A percentile compares a stretch with the other conserved stretches of the same genome.
Evolutionary conservation across 2,113 vertebrate genomes (phyloP).

Genomic region (Larimichthys crocea): DNA sequence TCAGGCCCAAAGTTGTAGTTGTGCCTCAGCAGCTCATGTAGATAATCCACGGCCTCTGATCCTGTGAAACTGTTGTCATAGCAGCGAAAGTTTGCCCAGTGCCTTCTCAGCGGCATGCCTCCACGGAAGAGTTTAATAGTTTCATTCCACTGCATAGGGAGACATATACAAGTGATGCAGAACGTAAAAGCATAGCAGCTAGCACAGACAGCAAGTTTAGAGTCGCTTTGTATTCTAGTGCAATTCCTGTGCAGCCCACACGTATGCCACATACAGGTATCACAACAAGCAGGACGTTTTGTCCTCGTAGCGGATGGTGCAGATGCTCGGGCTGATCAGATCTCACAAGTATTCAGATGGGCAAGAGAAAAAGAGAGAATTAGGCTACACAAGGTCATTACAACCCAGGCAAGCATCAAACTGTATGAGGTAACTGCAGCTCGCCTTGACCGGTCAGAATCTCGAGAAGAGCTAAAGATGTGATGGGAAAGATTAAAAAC

Average conservation of each 20-base stretch:
- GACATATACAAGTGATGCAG: neutral
- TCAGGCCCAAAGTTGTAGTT: slow-evolving; percentile 79
- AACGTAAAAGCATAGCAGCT: neutral
- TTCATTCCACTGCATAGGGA: slow-evolving; percentile 75
- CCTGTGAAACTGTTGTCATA: slow-evolving; percentile 73
- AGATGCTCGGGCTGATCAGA: slow-evolving; percentile 17
- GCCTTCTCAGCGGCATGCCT: slow-evolving; percentile 71
- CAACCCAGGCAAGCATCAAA: neutral
- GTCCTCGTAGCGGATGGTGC: neutral
- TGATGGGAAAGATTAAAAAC: neutral
- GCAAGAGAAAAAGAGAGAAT: neutral
- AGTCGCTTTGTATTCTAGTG: neutral
- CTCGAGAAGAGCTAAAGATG: neutral
- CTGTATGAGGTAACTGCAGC: neutral
- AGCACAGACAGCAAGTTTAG: neutral
- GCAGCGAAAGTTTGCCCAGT: slow-evolving; percentile 78
- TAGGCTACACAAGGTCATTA: neutral
- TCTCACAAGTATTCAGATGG: slow-evolving; percentile 5
- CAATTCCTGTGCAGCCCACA: neutral
- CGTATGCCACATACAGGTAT: neutral
- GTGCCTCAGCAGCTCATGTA: slow-evolving; percentile 68
- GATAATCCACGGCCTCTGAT: slow-evolving; percentile 73
- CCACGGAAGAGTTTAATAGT: slow-evolving; percentile 76
- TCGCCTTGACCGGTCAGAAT: neutral
- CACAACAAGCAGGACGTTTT: slow-evolving; percentile 1